Base-by-base conservation (phyloP, 2,797 vertebrate genomes). In the Lateolabrax maculatus region DNA sequence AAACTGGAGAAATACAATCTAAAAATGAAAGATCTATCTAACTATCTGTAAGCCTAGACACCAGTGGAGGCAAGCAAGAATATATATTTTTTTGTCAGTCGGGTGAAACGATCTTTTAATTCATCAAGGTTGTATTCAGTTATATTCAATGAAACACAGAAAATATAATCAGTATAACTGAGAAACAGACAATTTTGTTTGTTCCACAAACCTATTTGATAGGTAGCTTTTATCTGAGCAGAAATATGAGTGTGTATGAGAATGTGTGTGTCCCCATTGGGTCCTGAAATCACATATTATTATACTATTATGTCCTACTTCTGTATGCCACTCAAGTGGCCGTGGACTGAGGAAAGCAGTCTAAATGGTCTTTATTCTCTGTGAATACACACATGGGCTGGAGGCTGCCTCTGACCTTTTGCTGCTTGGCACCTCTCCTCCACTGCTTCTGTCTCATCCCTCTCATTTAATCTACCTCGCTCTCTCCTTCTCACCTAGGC, bases 361-460 rank as follows among this genome's bases (percentile, higher is more conserved):
- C 72, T 85, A 79, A 91, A 90, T 70, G 80, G 58, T 89, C 75
- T 86, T 82, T 74, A 85, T 84, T 79, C 52, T 73, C 44, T 77
- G 25, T 69, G 77, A 83, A 85, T 78, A 76, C 80, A 87, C 71
- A 64, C 84, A 70, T 13, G 36, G 63, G 67, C 80, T 85, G 69
- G 64, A 81, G 79, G 84, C 82, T 71, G 53, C 64, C 51, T 63
- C 77, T 93, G 92, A 93, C 92, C 93, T 92, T 94, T 92, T 2
- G 44, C 76, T 71, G 74, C 90, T 84, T 83, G 74, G 84, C 85
- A 72, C 72, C 78, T 84, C 82, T 80, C 68, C 83, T 79, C 69
- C 34, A 12, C 73, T 66, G 58, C 56, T 69, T 75, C 46, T 41
- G 67, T 81, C 79, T 85, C 89, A 72, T 83, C 80, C 67, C 79